These are phyloP conservation scores for Cyanistes caeruleus DNA, from an alignment of 2,113 vertebrate genomes.

Conservation along the genomic window DNA sequence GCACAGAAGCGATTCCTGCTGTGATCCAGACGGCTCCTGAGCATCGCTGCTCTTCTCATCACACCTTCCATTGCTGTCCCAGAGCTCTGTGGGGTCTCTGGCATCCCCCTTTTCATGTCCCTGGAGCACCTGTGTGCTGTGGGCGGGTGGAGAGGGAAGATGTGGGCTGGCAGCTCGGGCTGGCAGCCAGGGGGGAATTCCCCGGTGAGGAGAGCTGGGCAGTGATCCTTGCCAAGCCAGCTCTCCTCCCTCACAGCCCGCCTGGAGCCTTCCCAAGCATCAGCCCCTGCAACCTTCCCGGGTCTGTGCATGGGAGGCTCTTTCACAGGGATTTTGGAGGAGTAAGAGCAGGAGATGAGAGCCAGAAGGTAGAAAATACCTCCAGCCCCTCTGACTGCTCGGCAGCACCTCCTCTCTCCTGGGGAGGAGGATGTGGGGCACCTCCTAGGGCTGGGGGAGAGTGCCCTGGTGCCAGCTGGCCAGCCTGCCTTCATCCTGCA, in stretches of 20 bases:
- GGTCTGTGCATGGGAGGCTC: neutral
- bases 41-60: fast-evolving
- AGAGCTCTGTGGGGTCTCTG: neutral
- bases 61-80: neutral
- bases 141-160: neutral
- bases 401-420: neutral
- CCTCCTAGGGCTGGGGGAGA: neutral
- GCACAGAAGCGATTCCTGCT: neutral
- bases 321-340: neutral
- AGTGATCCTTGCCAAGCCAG: neutral
- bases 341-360: neutral
- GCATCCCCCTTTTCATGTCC: neutral
- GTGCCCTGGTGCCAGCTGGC: neutral
- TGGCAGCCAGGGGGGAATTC: neutral
- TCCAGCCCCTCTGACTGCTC: neutral
- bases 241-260: neutral
- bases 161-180: neutral
- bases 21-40: neutral
- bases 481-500: neutral
- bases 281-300: neutral
- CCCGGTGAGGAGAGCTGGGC: neutral
- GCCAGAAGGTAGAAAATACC: neutral
- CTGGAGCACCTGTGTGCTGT: fast-evolving
- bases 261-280: neutral
- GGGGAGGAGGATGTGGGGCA: neutral